Base-by-base conservation (phyloP, 2,888 invertebrate genomes). In the Pseudolycoriella hygida region DNA sequence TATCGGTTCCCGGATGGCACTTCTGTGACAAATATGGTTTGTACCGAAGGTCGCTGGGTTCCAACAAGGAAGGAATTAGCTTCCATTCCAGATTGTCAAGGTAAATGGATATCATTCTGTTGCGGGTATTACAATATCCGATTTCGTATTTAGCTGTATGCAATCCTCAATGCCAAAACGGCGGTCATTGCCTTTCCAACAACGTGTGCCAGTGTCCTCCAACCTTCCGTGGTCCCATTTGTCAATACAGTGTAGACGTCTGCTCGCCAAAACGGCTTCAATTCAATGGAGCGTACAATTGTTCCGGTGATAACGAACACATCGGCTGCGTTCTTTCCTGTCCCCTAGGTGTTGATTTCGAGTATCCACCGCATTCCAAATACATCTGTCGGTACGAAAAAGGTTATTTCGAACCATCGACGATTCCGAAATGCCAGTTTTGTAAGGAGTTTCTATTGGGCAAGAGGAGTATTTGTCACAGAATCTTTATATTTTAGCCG, bases 131-230 rank as follows among this genome's bases (percentile, higher is more conserved):
- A n/a, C 18, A 30, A 45, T 43, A 25, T 39, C 32, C 47, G 17
- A 38, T 43, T 45, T 31, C n/a, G 30, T 14, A 18, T 39, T 42
- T 57, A 73, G 75, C 80, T 3, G 69, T 71, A 17, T 83, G 83
- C 52, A 60, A 68, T 44, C 86, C 85, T 1, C 70, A 77, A 0
- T 92, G 90, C 56, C 59, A 70, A 48, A 86, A 90, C 57, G 86
- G 82, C 1, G 90, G 90, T 0, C 71, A 72, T n/a, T 92, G 90
- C 58, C 64, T 86, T 1, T 71, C 80, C 0, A 71, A 77, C 10
- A 80, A 88, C 56, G 69, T 74, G 2, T 92, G 90, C 53, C 77
- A 82, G 52, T 92, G 90, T 57, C 76, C 84, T 0, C 68, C 73
- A 50, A 73, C 74, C 2, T 81, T 69, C 54, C 71, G 59, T 4